Evolutionary conservation across 23 tunicate genomes (phyloP).

Genomic region (Ciona savignyi): DNA sequence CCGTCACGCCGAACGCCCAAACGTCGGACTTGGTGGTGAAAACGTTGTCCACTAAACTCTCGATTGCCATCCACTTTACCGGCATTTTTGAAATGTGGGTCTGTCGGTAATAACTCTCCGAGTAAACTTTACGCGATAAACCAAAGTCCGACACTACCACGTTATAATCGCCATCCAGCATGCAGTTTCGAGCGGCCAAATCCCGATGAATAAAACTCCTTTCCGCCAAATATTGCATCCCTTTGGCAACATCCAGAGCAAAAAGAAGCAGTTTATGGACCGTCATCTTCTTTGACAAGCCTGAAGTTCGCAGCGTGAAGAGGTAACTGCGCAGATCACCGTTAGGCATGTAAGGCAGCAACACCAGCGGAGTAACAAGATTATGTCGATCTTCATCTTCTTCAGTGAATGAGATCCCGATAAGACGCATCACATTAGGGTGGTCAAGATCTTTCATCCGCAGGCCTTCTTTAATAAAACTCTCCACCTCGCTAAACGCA

Average conservation of each 20-base stretch:
- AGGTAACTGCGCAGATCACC: slow-evolving; percentile 75
- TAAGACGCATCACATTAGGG: slow-evolving; percentile 73
- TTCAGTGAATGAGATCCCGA: slow-evolving; percentile 63
- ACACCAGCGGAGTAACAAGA: slow-evolving; percentile 46
- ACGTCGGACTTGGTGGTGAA: slow-evolving; percentile 74
- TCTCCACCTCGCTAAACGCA: slow-evolving; percentile 27
- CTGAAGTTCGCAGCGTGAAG: slow-evolving; percentile 22
- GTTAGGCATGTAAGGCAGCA: slow-evolving; percentile 78
- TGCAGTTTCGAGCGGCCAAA: slow-evolving; percentile 87
- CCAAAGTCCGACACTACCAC: slow-evolving; percentile 90
- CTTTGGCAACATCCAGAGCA: slow-evolving; percentile 68
- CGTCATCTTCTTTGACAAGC: slow-evolving; percentile 8
- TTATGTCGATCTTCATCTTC: slow-evolving; percentile 3
- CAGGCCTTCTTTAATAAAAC: slow-evolving; percentile 71
- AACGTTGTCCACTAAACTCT: slow-evolving; percentile 54
- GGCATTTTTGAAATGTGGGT: slow-evolving; percentile 69
- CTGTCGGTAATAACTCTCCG: slow-evolving; percentile 70
- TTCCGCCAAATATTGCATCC: slow-evolving; percentile 73
- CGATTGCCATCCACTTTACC: slow-evolving; percentile 96
- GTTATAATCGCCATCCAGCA: slow-evolving; percentile 47
- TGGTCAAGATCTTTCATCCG: slow-evolving; percentile 91
- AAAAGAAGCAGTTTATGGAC: slow-evolving; percentile 29
- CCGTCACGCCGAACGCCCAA: slow-evolving; percentile 85
- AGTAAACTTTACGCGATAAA: slow-evolving; percentile 49
- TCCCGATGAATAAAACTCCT: slow-evolving; percentile 71